Evolutionary conservation across 2,797 vertebrate genomes (phyloP), one percentile per base, ranked within the genome.

Genomic region (Kryptopterus vitreolus): DNA sequence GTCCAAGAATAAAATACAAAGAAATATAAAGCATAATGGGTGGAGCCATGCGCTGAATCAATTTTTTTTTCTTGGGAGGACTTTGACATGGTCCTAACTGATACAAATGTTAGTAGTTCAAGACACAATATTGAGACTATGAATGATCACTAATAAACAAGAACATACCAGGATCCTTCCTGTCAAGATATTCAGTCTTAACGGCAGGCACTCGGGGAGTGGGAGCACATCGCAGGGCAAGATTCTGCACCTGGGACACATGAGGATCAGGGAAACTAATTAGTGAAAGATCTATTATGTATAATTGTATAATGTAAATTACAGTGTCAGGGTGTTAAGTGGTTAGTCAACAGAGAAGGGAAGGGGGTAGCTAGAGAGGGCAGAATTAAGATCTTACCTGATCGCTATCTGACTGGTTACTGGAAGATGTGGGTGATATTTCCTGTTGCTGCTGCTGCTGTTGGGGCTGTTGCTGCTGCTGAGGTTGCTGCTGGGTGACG

Each of bases 221-320:
- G 90, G 93, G 90, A 63, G 94, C 94, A 81, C 94, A 95, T 83
- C 97, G 95, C 65, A 99, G 93, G 65, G 98, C 96, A 88, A 99
- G 90, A 87, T 99, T 99, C 94, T 99, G 98, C 82, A 98, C 98
- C 98, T 95, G 81, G 12, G 15, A 52, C 29, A 50, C 16, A 59
- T 22, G 3, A 7, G 3, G 33, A 2, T 24, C 38, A 43, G 20
- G 48, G 76, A 18, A 55, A 11, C 76, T 77, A 59, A 2, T 77
- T 77, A 65, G 1, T 69, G n/a, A 52, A 52, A 69, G 18, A 71
- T 4, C 7, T 38, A 18, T 62, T n/a, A n/a, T n/a, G n/a, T n/a
- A n/a, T n/a, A n/a, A n/a, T n/a, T 52, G 18, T n/a, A 26, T 33
- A 16, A 73, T 13, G 48, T 6, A 46, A 13, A 69, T 35, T 52